phyloP scores from a whole-genome alignment of 1,140 invertebrate genomes.

The Ladona fulva region DNA sequence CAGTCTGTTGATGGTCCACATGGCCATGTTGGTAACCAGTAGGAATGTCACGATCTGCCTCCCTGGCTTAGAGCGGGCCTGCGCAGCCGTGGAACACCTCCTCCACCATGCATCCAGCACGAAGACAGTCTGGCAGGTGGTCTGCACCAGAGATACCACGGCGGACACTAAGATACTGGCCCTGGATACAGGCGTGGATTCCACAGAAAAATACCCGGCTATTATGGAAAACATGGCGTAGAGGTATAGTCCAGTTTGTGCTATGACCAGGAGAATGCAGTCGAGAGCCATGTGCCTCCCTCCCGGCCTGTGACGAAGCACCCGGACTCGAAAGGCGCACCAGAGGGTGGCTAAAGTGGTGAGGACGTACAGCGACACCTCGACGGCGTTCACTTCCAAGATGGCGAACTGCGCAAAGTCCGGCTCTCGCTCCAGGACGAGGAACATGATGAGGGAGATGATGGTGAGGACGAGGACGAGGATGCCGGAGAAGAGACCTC shows the following conservation, averaged over 20 bases:
- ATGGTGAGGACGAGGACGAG: slow-evolving; percentile 57
- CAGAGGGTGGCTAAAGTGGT: not conserved
- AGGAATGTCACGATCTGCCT: slow-evolving; percentile 76
- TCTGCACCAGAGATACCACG: slow-evolving; percentile 53
- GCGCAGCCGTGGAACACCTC: slow-evolving; percentile 47
- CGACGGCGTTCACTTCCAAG: slow-evolving; percentile 30
- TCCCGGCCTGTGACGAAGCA: slow-evolving; percentile 38
- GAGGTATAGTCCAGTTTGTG: slow-evolving; percentile 78
- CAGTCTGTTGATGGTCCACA: slow-evolving; percentile 77
- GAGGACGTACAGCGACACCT: not conserved
- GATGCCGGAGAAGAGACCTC: slow-evolving; percentile 58
- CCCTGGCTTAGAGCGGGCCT: slow-evolving; percentile 62
- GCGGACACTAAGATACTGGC: slow-evolving; percentile 47
- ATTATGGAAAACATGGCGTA: slow-evolving; percentile 82
- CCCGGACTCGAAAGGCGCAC: slow-evolving; percentile 31
- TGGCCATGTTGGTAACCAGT: slow-evolving; percentile 72
- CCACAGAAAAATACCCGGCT: slow-evolving; percentile 62
- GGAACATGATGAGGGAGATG: slow-evolving; percentile 63
- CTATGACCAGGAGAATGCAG: slow-evolving; percentile 73
- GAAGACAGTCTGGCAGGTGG: slow-evolving; percentile 68
- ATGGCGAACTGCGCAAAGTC: slow-evolving; percentile 39
- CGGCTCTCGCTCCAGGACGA: slow-evolving; percentile 50
- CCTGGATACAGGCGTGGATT: slow-evolving; percentile 37
- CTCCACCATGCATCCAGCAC: slow-evolving; percentile 73
- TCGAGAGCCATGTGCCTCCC: slow-evolving; percentile 60